Conservation (phyloP, 2,113 vertebrate genomes). For the Cyprinodon variegatus region DNA sequence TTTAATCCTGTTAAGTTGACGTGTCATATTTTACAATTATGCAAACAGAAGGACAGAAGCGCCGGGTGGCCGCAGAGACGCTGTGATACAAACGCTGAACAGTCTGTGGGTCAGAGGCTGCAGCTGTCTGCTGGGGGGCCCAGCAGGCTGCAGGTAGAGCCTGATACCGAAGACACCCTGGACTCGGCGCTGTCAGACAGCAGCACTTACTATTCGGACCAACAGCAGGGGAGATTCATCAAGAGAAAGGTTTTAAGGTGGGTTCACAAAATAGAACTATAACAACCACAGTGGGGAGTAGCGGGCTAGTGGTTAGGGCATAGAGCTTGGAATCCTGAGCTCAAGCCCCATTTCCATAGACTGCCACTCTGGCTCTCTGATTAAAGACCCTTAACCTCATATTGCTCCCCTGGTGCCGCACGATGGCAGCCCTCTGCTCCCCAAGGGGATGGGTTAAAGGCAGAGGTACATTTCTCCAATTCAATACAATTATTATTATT, state of each 20-base stretch:
- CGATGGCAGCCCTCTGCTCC: no score
- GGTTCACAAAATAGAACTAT: no score
- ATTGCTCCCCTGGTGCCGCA: no score
- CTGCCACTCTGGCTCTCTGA: no score
- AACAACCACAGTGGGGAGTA: no score
- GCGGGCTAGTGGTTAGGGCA: no score
- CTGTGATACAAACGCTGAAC: slow-evolving; percentile 65
- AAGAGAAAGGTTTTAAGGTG: slow-evolving; percentile 82
- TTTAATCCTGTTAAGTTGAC: background rate
- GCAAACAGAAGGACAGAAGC: slow-evolving; percentile 36
- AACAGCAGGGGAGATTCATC: slow-evolving; percentile 48
- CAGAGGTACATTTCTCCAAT: no score
- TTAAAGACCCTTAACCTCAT: no score
- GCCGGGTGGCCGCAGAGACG: background rate
- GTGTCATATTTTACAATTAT: background rate
- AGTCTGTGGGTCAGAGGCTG: slow-evolving; percentile 62
- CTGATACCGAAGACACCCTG: slow-evolving; percentile 18
- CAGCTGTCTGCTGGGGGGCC: slow-evolving; percentile 50
- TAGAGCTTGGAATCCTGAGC: no score
- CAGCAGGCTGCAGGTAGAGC: slow-evolving; percentile 46
- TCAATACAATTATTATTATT: no score
- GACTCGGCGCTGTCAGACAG: slow-evolving; percentile 17
- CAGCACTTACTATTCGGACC: slow-evolving; percentile 36
- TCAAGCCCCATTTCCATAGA: no score
- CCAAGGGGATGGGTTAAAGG: no score